Evolutionary conservation across 2,797 vertebrate genomes (phyloP), one percentile per base, ranked within the genome.

Genomic region (Pseudomugil tenellus): DNA sequence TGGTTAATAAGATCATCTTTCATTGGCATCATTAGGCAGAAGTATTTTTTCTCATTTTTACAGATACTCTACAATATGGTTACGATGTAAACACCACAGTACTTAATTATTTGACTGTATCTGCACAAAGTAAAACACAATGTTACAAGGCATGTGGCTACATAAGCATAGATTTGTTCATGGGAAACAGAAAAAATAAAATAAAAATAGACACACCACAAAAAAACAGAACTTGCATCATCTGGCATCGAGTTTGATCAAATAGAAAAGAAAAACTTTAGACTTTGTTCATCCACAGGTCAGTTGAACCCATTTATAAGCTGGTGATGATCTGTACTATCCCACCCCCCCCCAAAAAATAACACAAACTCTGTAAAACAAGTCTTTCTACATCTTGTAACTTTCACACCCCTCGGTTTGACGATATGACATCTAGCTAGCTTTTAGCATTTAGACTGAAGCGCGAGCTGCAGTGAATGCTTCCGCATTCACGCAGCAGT

Each of bases 1-100:
- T 84, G 75, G 85, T 93, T 91, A 88, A 89, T 89, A 46, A 85
- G 77, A 89, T 92, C 74, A 68, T 92, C 88, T 90, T 91, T 92
- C 88, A 92, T 93, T 93, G 93, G 92, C 91, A 92, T 92, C 84
- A 85, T 94, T 94, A 94, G 91, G 93, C 90, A 93, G 92, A 79
- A 62, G 74, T 84, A 71, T 80, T 78, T 70, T 29, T 58, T 46
- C n/a, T 29, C 75, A 75, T 70, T 68, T 74, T 69, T 34, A 70
- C 69, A 91, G 85, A 91, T 91, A 91, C 79, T 89, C 88, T 91
- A 93, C 88, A 80, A 90, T 85, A 93, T 93, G 90, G 90, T 92
- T 92, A 92, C 91, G 58, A 91, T 93, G 93, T 94, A 93, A 95
- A 94, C 94, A 91, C 92, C 93, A 94, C 92, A 92, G 91, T 93